phyloP scores from a whole-genome alignment of 2,113 vertebrate genomes.

The Phaethon lepturus region DNA sequence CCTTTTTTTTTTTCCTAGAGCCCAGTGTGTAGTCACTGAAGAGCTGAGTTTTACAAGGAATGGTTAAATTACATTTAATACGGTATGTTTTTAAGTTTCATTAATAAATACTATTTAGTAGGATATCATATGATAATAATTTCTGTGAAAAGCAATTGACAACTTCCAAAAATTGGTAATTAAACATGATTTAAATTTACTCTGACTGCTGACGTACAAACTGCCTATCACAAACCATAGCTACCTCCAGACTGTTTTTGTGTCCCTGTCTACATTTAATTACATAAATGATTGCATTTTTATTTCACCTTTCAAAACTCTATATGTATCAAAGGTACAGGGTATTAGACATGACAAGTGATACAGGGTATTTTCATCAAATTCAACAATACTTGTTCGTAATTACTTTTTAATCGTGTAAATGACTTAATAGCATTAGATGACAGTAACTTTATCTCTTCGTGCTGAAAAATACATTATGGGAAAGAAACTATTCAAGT shows the following conservation, averaged over 20 bases:
- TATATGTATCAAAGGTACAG: fast-evolving
- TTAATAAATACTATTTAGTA: neutral
- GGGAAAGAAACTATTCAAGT: constrained; percentile 1
- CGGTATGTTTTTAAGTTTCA: neutral
- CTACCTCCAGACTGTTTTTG: neutral
- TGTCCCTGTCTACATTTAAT: constrained; percentile 8
- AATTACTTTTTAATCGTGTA: constrained; percentile 29
- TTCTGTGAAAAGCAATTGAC: neutral
- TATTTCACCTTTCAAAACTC: constrained; percentile 39
- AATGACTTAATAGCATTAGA: constrained; percentile 39
- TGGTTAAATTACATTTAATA: neutral
- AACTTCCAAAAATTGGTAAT: neutral
- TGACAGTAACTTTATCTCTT: constrained; percentile 1
- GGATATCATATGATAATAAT: neutral
- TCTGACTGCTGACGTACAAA: neutral
- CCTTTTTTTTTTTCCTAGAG: neutral
- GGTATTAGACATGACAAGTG: neutral
- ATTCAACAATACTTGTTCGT: constrained; percentile 18
- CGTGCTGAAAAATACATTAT: neutral
- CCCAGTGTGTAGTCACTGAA: neutral
- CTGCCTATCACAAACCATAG: neutral
- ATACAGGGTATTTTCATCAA: constrained; percentile 15
- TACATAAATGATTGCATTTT: constrained; percentile 19
- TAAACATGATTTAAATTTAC: neutral
- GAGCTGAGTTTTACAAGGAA: neutral